Conservation (phyloP, 2,797 vertebrate genomes). For the Pangasius sanitwongsei region DNA sequence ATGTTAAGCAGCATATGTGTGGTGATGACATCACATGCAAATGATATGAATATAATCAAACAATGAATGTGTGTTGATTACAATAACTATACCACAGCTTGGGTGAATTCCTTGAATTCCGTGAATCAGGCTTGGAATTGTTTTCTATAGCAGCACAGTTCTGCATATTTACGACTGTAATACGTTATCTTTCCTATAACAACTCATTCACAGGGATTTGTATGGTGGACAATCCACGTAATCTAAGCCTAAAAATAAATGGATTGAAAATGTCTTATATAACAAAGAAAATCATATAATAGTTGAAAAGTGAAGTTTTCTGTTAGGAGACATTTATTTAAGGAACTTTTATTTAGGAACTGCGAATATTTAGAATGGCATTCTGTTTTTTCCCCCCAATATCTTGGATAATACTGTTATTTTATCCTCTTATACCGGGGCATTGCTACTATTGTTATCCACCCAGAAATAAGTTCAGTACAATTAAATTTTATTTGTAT, state of each 20-base stretch:
- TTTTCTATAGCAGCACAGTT: not conserved
- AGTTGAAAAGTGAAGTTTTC: not conserved
- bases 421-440: not conserved
- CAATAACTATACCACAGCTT: not conserved
- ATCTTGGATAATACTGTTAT: not conserved
- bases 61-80: not conserved
- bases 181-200: not conserved
- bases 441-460: not conserved
- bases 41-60: not conserved
- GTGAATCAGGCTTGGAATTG: not conserved
- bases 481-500: not conserved
- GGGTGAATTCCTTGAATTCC: not conserved
- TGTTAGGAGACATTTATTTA: not conserved
- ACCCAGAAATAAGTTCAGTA: not conserved
- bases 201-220: not conserved
- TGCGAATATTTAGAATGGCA: not conserved
- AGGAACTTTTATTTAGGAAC: not conserved
- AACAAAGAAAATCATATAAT: not conserved
- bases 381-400: not conserved
- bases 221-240: not conserved
- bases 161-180: not conserved
- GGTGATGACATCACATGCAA: not conserved
- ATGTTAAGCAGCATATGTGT: not conserved
- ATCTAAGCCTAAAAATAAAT: not conserved
- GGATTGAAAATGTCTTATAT: not conserved